Evolutionary conservation across 2,888 invertebrate genomes (phyloP), one percentile per base, ranked within the genome.

Genomic region (Trichopoda pennipes): DNA sequence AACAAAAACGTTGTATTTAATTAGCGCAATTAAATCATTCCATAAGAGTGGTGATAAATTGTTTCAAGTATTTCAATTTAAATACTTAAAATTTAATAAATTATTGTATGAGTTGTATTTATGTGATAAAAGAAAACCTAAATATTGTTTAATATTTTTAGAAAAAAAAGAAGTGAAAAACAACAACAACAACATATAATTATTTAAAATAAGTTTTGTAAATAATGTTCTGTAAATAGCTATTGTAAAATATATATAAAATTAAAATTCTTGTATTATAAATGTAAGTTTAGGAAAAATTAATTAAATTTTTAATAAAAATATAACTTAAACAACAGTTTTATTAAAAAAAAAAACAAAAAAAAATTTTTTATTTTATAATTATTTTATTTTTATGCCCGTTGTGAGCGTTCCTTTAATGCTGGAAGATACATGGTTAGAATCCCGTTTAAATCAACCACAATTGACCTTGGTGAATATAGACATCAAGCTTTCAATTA

Each of bases 81-180:
- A 28, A 53, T 23, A 47, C 21, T 55, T 10, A 58, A 21, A 8
- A 47, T 60, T 60, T 38, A 1, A 32, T 38, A 23, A 16, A 55
- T 55, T 68, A 8, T 28, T 42, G 55, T 68, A 56, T 44, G 38
- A 28, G 10, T 3, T 69, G 10, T 44, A 32, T 75, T 81, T 83
- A 86, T 88, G 89, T 88, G 88, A 88, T 87, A 87, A 72, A 73
- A 55, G 21, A 19, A 69, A 61, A 42, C 14, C 0, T 21, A 47
- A 49, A 44, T 21, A 32, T 53, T 53, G 38, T 73, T 66, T 64
- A 35, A n/a, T 38, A 32, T 28, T 28, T 28, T 6, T 6, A 28
- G 21, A 38, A 38, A 38, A 8, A 3, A 32, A 32, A 32, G 32
- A 32, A 32, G 8, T 28, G 3, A 56, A 35, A 23, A 32, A 55